A percentile compares a stretch with the other conserved stretches of the same genome.
Conservation (phyloP, 37 sponge, comb jelly and placozoan genomes). For the Eunapius fragilis region DNA sequence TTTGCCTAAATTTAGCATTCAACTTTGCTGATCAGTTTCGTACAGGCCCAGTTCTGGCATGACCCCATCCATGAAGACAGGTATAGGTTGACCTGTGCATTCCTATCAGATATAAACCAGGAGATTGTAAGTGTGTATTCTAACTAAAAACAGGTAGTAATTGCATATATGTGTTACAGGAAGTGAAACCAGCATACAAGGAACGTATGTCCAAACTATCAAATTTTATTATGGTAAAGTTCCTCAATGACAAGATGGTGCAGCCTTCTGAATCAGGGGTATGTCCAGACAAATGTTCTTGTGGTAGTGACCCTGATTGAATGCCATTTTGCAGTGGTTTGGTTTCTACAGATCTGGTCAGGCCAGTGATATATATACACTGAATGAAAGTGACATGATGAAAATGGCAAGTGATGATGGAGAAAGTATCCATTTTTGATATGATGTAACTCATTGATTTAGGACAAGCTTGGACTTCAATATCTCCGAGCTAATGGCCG, state of each 20-base stretch:
- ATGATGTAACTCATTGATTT: neutral
- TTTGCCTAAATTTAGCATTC: neutral
- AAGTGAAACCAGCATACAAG: neutral
- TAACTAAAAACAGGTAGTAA: neutral
- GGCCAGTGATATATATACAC: neutral
- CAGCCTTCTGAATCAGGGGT: conserved; percentile 19
- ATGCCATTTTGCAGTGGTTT: conserved; percentile 13
- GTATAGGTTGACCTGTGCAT: neutral
- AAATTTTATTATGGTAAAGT: conserved; percentile 25
- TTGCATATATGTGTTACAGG: neutral
- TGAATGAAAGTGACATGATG: neutral
- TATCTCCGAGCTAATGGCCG: neutral
- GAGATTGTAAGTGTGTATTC: neutral
- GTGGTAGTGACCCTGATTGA: neutral
- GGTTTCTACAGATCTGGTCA: conserved; percentile 13
- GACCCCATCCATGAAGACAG: conserved; percentile 17
- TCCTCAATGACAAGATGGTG: neutral
- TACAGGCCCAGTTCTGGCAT: conserved; percentile 18
- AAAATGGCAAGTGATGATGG: neutral
- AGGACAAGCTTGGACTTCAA: conserved; percentile 7
- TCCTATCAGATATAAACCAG: conserved; percentile 23
- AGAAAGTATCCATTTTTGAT: neutral
- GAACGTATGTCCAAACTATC: conserved; percentile 3
- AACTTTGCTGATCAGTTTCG: neutral
- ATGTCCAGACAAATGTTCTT: neutral